Percentiles rank a stretch among this genome's conserved stretches.
Conservation (phyloP, 2,113 vertebrate genomes). For the Albula glossodonta region DNA sequence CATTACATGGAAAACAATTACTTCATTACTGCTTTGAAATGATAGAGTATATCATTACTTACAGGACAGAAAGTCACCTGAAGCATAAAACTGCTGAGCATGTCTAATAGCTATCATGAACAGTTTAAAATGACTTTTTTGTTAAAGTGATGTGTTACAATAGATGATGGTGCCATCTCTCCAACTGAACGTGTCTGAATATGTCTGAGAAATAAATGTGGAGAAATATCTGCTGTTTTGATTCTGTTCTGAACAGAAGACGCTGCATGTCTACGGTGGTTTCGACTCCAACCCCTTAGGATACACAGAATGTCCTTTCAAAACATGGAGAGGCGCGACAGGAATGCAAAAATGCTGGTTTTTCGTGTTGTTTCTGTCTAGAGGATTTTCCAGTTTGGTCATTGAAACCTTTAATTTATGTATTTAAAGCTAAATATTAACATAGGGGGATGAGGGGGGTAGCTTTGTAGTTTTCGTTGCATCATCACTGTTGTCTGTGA, state of each 20-base stretch:
- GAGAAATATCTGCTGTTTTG: not conserved
- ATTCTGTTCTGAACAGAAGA: not conserved
- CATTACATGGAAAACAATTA: no score
- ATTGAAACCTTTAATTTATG: slow-evolving; percentile 44
- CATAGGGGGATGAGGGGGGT: not conserved
- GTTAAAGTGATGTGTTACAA: no score
- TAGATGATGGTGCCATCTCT: not conserved
- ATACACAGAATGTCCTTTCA: not conserved
- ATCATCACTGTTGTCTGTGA: slow-evolving; percentile 19
- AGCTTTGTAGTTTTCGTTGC: slow-evolving; percentile 32
- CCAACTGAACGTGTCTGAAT: not conserved
- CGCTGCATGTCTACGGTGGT: not conserved
- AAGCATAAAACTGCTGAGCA: not conserved
- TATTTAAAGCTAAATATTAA: slow-evolving; percentile 33
- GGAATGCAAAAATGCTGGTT: slow-evolving; percentile 12
- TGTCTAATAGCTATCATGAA: not conserved
- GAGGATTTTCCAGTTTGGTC: no score
- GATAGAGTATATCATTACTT: not conserved
- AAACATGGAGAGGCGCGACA: not conserved
- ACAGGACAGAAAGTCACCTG: not conserved
- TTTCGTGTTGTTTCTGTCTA: slow-evolving; percentile 16
- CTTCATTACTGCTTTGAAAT: no score
- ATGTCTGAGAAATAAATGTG: not conserved
- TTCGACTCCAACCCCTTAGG: not conserved
- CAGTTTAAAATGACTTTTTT: not conserved